These are phyloP conservation scores for Callocephalon fimbriatum DNA, from an alignment of 2,113 vertebrate species.

Conservation along the genomic window DNA sequence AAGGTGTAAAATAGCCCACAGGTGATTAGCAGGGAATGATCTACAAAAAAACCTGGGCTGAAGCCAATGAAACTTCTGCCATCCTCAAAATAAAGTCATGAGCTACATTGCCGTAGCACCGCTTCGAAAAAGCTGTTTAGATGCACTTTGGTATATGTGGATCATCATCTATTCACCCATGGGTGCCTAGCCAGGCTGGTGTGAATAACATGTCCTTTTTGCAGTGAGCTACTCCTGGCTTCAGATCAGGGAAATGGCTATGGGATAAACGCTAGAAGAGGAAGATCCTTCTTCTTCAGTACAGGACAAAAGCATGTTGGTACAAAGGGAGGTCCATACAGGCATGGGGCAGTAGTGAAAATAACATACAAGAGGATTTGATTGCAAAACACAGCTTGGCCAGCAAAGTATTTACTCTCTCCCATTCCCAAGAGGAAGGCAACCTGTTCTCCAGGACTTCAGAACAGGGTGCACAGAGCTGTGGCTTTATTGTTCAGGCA, in stretches of 20 bases:
- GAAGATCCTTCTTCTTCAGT: background rate
- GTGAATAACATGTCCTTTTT: background rate
- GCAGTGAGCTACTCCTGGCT: background rate
- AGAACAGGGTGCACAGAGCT: background rate
- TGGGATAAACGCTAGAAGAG: background rate
- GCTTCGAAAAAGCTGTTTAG: background rate
- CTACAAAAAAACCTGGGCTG: background rate
- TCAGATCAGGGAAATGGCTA: background rate
- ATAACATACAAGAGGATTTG: background rate
- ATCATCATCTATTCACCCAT: accelerated
- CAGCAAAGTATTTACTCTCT: background rate
- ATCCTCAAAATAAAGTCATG: background rate
- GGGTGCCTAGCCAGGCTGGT: background rate
- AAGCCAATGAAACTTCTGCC: background rate
- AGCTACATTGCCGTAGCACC: background rate
- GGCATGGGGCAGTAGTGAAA: background rate
- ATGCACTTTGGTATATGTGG: background rate
- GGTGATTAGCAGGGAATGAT: background rate
- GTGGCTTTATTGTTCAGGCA: background rate
- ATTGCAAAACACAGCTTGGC: background rate
- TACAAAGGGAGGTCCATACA: background rate
- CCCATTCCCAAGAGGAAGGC: background rate
- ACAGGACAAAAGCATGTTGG: background rate
- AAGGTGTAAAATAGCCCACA: background rate
- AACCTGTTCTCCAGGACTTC: background rate